phyloP scores from a whole-genome alignment of 2,113 vertebrate genomes.

The Scatophagus argus region DNA sequence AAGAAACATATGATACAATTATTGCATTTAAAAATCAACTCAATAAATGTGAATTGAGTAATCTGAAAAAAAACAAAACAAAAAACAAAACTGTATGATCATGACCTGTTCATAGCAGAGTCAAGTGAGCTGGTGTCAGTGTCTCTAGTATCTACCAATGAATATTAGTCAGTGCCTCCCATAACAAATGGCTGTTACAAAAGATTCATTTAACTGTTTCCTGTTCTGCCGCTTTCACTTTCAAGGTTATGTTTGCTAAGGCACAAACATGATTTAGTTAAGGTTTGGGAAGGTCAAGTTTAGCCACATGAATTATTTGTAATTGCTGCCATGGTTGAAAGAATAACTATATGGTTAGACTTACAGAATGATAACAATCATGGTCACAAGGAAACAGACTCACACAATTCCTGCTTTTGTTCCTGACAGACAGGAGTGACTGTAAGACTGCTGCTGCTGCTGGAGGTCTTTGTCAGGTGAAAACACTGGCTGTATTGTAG shows the following conservation, averaged over 20 bases:
- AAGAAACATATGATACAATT: too few species aligned
- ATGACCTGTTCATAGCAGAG: too few species aligned
- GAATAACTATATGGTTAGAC: not conserved
- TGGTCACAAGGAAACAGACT: not conserved
- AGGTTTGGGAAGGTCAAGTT: not conserved
- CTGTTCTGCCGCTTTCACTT: not conserved
- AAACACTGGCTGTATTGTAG: not conserved
- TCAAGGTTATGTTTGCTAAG: too few species aligned
- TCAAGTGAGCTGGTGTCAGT: too few species aligned
- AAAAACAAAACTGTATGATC: too few species aligned
- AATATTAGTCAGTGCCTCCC: not conserved
- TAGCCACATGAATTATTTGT: not conserved
- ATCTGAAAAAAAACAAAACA: too few species aligned
- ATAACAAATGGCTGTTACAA: not conserved
- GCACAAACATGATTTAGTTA: too few species aligned
- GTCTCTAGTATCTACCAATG: not conserved
- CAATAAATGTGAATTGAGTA: not conserved
- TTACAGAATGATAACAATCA: not conserved
- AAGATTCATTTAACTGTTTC: not conserved
- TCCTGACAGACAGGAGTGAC: not conserved
- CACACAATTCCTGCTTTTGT: not conserved
- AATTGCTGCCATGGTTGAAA: not conserved
- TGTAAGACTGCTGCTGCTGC: not conserved
- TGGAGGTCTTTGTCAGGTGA: not conserved
- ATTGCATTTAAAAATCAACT: not conserved